A percentile compares a stretch with the other conserved stretches of the same genome.
phyloP scores from a whole-genome alignment of 2,113 vertebrate species.

The Vulpes lagopus region DNA sequence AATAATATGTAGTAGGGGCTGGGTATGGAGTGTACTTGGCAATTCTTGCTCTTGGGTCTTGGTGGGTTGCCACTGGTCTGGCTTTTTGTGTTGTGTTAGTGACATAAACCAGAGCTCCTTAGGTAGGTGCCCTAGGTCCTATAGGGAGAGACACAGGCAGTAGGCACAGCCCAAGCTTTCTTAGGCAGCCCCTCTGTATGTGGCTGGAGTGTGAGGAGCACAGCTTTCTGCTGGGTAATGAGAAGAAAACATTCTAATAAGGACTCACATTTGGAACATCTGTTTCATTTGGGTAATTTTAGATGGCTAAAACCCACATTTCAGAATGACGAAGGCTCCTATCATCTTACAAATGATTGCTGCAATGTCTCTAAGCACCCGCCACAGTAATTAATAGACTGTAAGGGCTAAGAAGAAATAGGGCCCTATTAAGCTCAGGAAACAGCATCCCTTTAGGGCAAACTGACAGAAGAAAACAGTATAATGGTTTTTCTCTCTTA shows the following conservation, averaged over 20 bases:
- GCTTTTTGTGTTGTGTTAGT: conserved; percentile 25
- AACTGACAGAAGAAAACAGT: conserved; percentile 67
- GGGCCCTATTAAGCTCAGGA: conserved; percentile 68
- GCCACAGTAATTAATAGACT: conserved; percentile 73
- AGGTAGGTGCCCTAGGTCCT: no score
- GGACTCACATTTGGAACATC: conserved; percentile 62
- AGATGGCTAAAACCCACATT: conserved; percentile 70
- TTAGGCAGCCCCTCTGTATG: not conserved
- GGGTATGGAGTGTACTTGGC: not conserved
- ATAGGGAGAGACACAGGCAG: not conserved
- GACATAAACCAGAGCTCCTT: conserved; percentile 8
- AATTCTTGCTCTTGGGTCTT: not conserved
- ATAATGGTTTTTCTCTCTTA: conserved; percentile 51
- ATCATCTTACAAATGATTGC: conserved; percentile 71
- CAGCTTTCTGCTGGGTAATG: conserved; percentile 60
- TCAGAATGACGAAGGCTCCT: conserved; percentile 60
- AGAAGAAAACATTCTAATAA: conserved; percentile 73
- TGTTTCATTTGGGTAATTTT: conserved; percentile 77
- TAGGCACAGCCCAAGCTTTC: not conserved
- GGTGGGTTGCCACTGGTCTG: not conserved
- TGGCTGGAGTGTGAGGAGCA: not conserved
- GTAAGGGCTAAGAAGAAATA: conserved; percentile 64
- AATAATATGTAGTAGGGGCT: not conserved
- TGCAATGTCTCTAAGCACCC: conserved; percentile 42
- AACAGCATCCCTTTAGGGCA: conserved; percentile 69